Percentiles rank a stretch among this genome's conserved stretches.
These are phyloP conservation scores for Sarotherodon lohbergeri DNA, from an alignment of 2,113 vertebrate genomes.

Conservation along the genomic window DNA sequence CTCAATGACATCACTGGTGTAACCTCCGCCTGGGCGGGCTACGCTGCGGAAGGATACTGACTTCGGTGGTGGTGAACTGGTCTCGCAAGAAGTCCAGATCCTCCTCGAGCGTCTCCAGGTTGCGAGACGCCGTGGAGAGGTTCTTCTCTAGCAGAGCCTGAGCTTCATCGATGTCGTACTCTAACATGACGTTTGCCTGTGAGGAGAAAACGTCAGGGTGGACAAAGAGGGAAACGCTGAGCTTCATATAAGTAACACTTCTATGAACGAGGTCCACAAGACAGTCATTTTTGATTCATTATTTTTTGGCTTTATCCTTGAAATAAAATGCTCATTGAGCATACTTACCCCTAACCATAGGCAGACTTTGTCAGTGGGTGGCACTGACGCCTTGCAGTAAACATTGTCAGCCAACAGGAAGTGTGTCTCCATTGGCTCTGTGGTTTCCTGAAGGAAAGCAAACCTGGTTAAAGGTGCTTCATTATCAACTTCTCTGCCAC, in stretches of 20 bases:
- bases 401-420: slow-evolving; percentile 95
- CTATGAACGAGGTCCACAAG: rapidly evolving
- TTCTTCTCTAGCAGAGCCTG: slow-evolving; percentile 95
- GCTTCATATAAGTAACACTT: background rate
- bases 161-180: slow-evolving; percentile 96
- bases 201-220: background rate
- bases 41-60: slow-evolving; percentile 90
- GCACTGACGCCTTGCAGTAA: slow-evolving; percentile 94
- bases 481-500: background rate
- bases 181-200: slow-evolving; percentile 97
- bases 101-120: slow-evolving; percentile 90
- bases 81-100: slow-evolving; percentile 96
- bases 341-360: slow-evolving; percentile 96
- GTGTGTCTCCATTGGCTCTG: slow-evolving; percentile 88
- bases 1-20: background rate
- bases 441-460: slow-evolving; percentile 76
- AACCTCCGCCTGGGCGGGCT: background rate
- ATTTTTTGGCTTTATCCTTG: background rate
- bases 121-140: slow-evolving; percentile 87
- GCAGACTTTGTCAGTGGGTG: slow-evolving; percentile 96
- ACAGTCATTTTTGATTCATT: rapidly evolving
- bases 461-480: background rate
- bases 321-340: background rate
- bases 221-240: background rate
- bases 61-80: slow-evolving; percentile 99